Base-by-base conservation (phyloP, 2,797 vertebrate species). In the Arvicola amphibius region DNA sequence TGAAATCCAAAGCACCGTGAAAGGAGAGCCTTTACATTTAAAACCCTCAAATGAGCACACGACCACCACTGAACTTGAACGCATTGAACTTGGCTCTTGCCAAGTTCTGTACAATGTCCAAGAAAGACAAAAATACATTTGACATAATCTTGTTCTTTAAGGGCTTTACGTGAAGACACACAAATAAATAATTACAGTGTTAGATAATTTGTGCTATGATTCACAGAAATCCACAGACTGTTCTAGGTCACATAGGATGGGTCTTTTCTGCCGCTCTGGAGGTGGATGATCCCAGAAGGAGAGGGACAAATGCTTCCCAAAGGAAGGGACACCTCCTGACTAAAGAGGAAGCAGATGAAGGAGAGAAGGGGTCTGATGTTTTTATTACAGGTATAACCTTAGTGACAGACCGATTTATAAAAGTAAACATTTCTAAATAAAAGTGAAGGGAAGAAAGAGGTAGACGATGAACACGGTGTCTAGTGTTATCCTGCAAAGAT, bases 41-140 rank as follows among this genome's bases (percentile, higher is more conserved):
- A 92, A 92, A 53, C 78, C 9, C 34, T 29, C 65, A 73, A 19
- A 51, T 13, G 40, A 76, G 23, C 6, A 90, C 46, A 48, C 5
- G 29, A 21, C 32, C 32, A 23, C 77, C 3, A 56, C 19, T 61
- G 90, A 37, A n/a, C n/a, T n/a, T n/a, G n/a, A n/a, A n/a, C n/a
- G 5, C 19, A 43, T 40, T 59, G 29, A 83, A 69, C 37, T 32
- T 69, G 25, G 29, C 51, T 27, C n/a, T 25, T 87, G 3, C 13
- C 17, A 81, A 81, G 23, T 19, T 40, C 46, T 61, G 9, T 83
- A 37, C 29, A 67, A 48, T 5, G 48, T 76, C 16, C 86, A 29
- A 46, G 77, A 88, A 79, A 81, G 65, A 84, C 40, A 81, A 77
- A 94, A 83, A 78, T 21, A 46, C 85, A 69, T 59, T 76, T 94